Evolutionary conservation across 2,888 invertebrate species (phyloP).

Genomic region (Pollenia angustigena): DNA sequence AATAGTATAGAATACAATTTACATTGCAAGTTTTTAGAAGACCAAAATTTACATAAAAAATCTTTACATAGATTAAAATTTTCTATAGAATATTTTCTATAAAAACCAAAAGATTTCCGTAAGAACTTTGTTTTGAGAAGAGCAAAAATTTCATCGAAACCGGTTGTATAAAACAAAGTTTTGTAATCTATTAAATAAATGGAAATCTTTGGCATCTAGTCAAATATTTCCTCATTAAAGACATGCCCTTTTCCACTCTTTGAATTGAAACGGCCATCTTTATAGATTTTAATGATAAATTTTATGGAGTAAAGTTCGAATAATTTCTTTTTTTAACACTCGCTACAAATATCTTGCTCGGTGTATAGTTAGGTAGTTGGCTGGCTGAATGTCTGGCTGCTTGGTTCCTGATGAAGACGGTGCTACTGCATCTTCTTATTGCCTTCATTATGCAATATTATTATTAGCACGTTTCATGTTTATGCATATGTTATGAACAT

Average conservation of each 20-base stretch:
- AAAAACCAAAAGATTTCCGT: too few relatives aligned
- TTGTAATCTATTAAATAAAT: too few relatives aligned
- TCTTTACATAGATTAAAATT: too few relatives aligned
- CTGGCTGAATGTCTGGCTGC: slow-evolving; percentile 9
- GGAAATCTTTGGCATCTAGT: too few relatives aligned
- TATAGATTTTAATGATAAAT: slow-evolving; percentile 17
- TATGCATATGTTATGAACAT: slow-evolving; percentile 71
- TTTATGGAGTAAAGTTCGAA: slow-evolving; percentile 44
- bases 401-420: slow-evolving; percentile 1
- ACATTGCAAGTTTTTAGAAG: too few relatives aligned
- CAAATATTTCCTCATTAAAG: too few relatives aligned
- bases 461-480: slow-evolving; percentile 75
- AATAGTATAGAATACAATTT: too few relatives aligned
- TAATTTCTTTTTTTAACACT: slow-evolving; percentile 38
- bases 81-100: too few relatives aligned
- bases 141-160: too few relatives aligned
- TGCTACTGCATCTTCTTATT: slow-evolving; percentile 37
- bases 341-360: slow-evolving; percentile 9
- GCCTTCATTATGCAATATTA: slow-evolving; percentile 67
- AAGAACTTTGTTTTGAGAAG: too few relatives aligned
- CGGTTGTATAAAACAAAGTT: too few relatives aligned
- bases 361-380: not conserved
- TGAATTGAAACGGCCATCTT: not conserved
- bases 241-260: not conserved
- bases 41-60: too few relatives aligned